Evolutionary conservation across 1,140 invertebrate genomes (phyloP).

Genomic region (Brachionus rotundiformis): DNA sequence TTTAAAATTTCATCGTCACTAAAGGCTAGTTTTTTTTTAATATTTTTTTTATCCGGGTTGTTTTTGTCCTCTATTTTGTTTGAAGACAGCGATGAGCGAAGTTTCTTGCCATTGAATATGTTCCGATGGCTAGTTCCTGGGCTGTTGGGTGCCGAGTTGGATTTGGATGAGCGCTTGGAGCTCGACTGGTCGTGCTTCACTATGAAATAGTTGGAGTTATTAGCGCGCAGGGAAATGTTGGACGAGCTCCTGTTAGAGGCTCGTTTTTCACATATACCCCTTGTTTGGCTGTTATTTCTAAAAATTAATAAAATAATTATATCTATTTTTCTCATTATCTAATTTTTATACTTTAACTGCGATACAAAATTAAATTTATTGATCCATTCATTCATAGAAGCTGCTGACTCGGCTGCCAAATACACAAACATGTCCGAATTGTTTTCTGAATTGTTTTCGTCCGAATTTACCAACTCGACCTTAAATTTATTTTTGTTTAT

Average conservation of each 20-base stretch:
- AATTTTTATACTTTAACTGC: conserved; percentile 22
- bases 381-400: conserved; percentile 43
- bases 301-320: not conserved
- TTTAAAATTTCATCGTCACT: conserved; percentile 45
- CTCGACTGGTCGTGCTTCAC: conserved; percentile 18
- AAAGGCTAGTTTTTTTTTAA: conserved; percentile 50
- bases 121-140: conserved; percentile 19
- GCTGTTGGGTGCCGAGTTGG: conserved; percentile 30
- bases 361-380: conserved; percentile 52
- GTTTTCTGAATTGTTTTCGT: not conserved
- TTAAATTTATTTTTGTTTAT: not conserved
- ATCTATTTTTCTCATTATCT: not conserved
- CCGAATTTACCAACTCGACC: not conserved
- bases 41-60: conserved; percentile 29
- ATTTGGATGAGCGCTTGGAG: conserved; percentile 17
- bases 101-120: conserved; percentile 1
- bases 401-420: conserved; percentile 22
- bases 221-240: conserved; percentile 17
- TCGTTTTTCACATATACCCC: conserved; percentile 17
- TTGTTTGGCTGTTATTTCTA: conserved; percentile 43
- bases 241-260: conserved; percentile 14
- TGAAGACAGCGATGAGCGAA: conserved; percentile 35
- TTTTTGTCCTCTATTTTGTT: conserved; percentile 49
- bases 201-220: conserved; percentile 37
- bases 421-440: conserved; percentile 18